A percentile compares a stretch with the other conserved stretches of the same genome.
Evolutionary conservation across 2,797 vertebrate species (phyloP).

Genomic region (Agapornis canus): DNA sequence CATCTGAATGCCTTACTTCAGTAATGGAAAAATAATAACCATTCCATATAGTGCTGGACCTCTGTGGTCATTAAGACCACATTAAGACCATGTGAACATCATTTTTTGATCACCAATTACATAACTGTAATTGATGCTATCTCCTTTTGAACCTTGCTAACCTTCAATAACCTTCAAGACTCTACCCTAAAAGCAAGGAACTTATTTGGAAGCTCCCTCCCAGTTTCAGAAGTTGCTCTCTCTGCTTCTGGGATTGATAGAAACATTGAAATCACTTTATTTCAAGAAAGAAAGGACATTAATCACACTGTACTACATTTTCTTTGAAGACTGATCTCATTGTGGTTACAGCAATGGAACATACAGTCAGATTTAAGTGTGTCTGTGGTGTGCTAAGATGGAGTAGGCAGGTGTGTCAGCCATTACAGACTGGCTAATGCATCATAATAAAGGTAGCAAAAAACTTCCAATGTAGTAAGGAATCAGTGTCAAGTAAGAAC

Average conservation of each 20-base stretch:
- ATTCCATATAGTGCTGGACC: background rate
- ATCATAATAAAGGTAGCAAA: background rate
- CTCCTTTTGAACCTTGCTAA: background rate
- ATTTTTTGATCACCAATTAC: background rate
- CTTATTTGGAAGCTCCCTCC: background rate
- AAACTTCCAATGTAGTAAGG: background rate
- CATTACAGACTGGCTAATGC: background rate
- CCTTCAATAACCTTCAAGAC: background rate
- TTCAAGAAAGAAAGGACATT: background rate
- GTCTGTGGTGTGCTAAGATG: background rate
- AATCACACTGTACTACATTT: background rate
- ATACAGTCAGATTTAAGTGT: background rate
- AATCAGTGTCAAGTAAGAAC: background rate
- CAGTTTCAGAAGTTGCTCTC: background rate
- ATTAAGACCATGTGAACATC: background rate
- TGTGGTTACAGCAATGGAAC: background rate
- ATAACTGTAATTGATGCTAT: background rate
- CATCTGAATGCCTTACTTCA: background rate
- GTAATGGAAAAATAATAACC: background rate
- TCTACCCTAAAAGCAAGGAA: background rate
- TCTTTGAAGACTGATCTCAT: background rate
- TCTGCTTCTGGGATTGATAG: background rate
- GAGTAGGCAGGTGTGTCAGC: background rate
- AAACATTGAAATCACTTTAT: background rate
- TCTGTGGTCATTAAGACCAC: background rate